Conservation (phyloP, 30 jellyfish, hydroid and myxozoan genomes). For the Turritopsis rubra region DNA sequence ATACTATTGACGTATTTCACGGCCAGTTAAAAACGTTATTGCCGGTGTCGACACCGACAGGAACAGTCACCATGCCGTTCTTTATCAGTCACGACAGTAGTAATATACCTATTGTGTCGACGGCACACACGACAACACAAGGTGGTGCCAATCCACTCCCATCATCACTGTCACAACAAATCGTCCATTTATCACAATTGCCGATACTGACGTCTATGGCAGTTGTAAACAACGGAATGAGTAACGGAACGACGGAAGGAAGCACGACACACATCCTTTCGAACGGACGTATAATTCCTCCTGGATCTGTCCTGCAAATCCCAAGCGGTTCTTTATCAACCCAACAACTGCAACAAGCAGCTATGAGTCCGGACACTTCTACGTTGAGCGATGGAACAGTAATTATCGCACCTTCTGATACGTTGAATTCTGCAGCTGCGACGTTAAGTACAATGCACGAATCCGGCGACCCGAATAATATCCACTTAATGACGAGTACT, state of each 20-base stretch:
- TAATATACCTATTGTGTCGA: constrained; percentile 62
- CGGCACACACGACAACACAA: constrained; percentile 25
- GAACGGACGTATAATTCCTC: constrained; percentile 23
- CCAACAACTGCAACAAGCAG: not conserved
- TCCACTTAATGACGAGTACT: not conserved
- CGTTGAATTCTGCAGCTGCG: not conserved
- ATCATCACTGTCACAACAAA: constrained; percentile 59
- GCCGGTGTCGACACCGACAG: constrained; percentile 78
- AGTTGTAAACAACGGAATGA: constrained; percentile 58
- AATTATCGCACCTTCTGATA: constrained; percentile 7
- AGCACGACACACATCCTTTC: constrained; percentile 29
- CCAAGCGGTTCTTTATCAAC: constrained; percentile 18
- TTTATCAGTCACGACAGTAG: constrained; percentile 79
- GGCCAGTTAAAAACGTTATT: constrained; percentile 17
- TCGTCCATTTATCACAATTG: constrained; percentile 75
- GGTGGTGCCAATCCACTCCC: constrained; percentile 1
- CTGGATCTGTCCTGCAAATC: constrained; percentile 33
- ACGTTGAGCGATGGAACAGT: constrained; percentile 13
- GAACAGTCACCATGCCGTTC: constrained; percentile 75
- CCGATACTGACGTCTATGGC: constrained; percentile 84
- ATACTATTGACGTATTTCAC: constrained; percentile 20
- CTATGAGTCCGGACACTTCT: not conserved
- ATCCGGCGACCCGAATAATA: not conserved
- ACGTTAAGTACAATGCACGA: not conserved
- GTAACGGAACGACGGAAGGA: constrained; percentile 5